A percentile compares a stretch with the other conserved stretches of the same genome.
Conservation (phyloP, 2,797 vertebrate genomes). For the Anguilla obscura region DNA sequence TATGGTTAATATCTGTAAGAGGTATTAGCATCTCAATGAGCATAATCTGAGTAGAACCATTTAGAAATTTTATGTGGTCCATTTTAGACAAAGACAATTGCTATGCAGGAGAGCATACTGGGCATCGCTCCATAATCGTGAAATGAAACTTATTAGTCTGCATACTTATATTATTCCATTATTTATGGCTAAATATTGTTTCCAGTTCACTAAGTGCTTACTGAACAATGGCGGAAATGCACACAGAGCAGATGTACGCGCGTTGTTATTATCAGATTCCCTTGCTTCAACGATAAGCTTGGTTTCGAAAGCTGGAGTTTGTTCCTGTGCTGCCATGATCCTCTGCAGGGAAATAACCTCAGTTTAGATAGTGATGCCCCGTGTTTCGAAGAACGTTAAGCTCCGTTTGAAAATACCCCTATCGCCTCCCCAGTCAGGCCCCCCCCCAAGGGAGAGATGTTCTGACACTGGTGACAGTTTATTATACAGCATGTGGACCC, state of each 20-base stretch:
- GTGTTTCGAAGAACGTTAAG: constrained; percentile 29
- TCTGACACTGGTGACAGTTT: constrained; percentile 65
- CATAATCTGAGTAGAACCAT: constrained; percentile 54
- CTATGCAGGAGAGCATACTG: constrained; percentile 38
- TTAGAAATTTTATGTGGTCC: constrained; percentile 48
- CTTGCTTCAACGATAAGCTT: constrained; percentile 37
- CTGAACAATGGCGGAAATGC: constrained; percentile 39
- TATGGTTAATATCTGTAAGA: constrained; percentile 9
- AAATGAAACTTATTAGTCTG: constrained; percentile 49
- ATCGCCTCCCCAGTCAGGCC: constrained; percentile 7
- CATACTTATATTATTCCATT: constrained; percentile 50
- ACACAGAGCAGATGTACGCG: constrained; percentile 46
- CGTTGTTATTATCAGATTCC: constrained; percentile 43
- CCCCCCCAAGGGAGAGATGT: constrained; percentile 45
- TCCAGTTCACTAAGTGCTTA: constrained; percentile 51
- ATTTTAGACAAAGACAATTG: constrained; percentile 49
- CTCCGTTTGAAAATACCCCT: constrained; percentile 29
- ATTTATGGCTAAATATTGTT: constrained; percentile 54
- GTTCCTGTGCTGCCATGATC: not conserved
- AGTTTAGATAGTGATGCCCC: constrained; percentile 23
- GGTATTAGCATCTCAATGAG: constrained; percentile 46
- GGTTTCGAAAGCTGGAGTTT: constrained; percentile 38
- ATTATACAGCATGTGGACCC: constrained; percentile 60
- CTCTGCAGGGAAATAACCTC: constrained; percentile 30
- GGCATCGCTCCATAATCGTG: constrained; percentile 50